Evolutionary conservation across 1,140 invertebrate genomes (phyloP).

Genomic region (Cotesia chilonis): DNA sequence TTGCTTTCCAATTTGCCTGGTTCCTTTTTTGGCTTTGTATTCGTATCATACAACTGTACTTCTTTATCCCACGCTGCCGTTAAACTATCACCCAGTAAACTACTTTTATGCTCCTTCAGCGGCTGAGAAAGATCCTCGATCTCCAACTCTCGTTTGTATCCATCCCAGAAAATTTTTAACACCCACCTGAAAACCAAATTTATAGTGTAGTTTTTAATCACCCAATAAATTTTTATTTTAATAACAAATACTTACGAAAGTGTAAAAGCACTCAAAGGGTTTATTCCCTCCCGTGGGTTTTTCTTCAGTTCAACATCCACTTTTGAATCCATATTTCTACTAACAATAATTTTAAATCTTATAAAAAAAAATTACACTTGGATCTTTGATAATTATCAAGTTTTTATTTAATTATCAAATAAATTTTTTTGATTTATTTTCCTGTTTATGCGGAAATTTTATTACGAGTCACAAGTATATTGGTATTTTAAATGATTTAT

Average conservation of each 20-base stretch:
- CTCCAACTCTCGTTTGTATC: constrained; percentile 73
- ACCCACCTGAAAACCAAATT: constrained; percentile 65
- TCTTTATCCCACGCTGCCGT: constrained; percentile 54
- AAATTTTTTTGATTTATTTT: too few species aligned
- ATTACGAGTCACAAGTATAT: too few species aligned
- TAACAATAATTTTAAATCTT: neutral
- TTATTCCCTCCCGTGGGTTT: constrained; percentile 67
- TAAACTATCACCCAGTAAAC: constrained; percentile 62
- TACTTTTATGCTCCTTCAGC: constrained; percentile 69
- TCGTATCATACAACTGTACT: constrained; percentile 32
- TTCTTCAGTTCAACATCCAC: constrained; percentile 58
- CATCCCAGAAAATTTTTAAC: constrained; percentile 72
- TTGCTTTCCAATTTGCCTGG: constrained; percentile 27
- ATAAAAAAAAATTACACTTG: neutral
- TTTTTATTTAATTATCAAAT: too few species aligned
- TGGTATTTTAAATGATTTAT: too few species aligned
- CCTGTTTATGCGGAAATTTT: too few species aligned
- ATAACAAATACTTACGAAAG: constrained; percentile 66
- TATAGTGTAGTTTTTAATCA: neutral
- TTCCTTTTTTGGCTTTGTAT: neutral
- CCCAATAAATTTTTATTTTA: too few species aligned
- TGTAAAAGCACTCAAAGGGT: constrained; percentile 66
- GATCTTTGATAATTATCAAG: neutral
- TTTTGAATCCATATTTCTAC: constrained; percentile 62
- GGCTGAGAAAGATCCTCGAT: constrained; percentile 74